Evolutionary conservation across 1,140 invertebrate genomes (phyloP), one percentile per base, ranked within the genome.

Genomic region (Amyelois transitella): DNA sequence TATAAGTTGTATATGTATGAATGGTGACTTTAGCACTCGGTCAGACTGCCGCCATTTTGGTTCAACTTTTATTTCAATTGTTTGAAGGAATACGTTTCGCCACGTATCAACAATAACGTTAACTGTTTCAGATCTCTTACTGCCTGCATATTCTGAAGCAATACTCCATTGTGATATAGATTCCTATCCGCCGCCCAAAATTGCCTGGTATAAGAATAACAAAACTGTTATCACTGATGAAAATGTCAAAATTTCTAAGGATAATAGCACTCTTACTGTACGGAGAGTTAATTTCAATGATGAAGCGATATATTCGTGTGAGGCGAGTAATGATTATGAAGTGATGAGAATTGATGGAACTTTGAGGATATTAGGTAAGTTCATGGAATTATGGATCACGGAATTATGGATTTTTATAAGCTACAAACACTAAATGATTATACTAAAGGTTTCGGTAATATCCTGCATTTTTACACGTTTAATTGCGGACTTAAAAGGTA

Each of bases 141-240:
- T 75, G 1, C 65, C 82, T 49, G 53, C 87, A 0, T 84, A 85
- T 53, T 74, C 77, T 4, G 67, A 73, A 58, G 51, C 71, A 0
- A 52, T 68, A n/a, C 56, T 88, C 0, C 62, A 60, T 0, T 88
- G 86, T 49, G 43, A 52, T 5, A 21, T 81, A 5, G 72, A 77
- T 24, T 53, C 71, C 0, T 50, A 71, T 12, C 84, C 86, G 0
- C 14, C 55, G 6, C 58, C 81, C 0, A 56, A 17, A 0, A 58
- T 72, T n/a, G 64, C 38, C 0, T 88, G 84, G 83, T 70, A 63
- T 52, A 77, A 85, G 51, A 81, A 87, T 47, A 55, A 52, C 1
- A 81, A 74, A 3, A 8, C 61, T 14, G 17, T 82, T 5, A 17
- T 8, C 5, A 24, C 45, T 6, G 49, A 32, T 6, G 55, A 58